A percentile compares a stretch with the other conserved stretches of the same genome.
These are phyloP conservation scores for Sebastolobus altivelis DNA, from an alignment of 2,797 vertebrate genomes.

Conservation along the genomic window DNA sequence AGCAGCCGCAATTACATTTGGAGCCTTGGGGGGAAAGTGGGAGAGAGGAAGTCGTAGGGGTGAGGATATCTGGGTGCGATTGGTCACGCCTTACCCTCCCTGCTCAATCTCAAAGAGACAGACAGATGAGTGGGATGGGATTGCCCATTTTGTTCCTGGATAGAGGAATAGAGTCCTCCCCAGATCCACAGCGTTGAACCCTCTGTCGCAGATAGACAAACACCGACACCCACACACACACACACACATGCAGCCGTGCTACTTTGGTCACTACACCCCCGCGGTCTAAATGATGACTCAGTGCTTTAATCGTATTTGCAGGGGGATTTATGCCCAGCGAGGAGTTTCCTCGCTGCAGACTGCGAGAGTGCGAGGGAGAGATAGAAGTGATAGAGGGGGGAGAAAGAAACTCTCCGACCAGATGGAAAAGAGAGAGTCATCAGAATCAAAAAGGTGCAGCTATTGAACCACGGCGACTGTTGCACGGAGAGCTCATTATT, in stretches of 20 bases:
- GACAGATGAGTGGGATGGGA: slow-evolving; percentile 60
- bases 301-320: slow-evolving; percentile 80
- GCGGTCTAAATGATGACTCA: slow-evolving; percentile 78
- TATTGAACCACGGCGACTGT: slow-evolving; percentile 60
- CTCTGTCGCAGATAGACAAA: slow-evolving; percentile 53
- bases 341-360: slow-evolving; percentile 57
- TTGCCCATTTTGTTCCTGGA: slow-evolving; percentile 62
- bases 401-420: slow-evolving; percentile 18
- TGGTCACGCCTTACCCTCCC: slow-evolving; percentile 59
- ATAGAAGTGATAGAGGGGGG: slow-evolving; percentile 32
- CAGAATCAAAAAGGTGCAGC: slow-evolving; percentile 59
- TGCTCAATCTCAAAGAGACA: slow-evolving; percentile 56
- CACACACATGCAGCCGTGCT: slow-evolving; percentile 16
- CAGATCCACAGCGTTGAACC: slow-evolving; percentile 31
- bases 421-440: slow-evolving; percentile 28
- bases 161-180: slow-evolving; percentile 32
- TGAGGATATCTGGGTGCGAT: slow-evolving; percentile 51
- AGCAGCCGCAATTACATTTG: slow-evolving; percentile 59
- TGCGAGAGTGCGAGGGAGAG: slow-evolving; percentile 14
- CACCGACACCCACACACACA: slow-evolving; percentile 18
- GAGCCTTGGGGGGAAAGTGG: slow-evolving; percentile 28
- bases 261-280: slow-evolving; percentile 65
- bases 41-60: slow-evolving; percentile 19
- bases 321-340: slow-evolving; percentile 74
- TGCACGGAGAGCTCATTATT: slow-evolving; percentile 72